A percentile compares a stretch with the other conserved stretches of the same genome.
phyloP scores from a whole-genome alignment of 1,140 invertebrate species.

The Mizuhopecten yessoensis region DNA sequence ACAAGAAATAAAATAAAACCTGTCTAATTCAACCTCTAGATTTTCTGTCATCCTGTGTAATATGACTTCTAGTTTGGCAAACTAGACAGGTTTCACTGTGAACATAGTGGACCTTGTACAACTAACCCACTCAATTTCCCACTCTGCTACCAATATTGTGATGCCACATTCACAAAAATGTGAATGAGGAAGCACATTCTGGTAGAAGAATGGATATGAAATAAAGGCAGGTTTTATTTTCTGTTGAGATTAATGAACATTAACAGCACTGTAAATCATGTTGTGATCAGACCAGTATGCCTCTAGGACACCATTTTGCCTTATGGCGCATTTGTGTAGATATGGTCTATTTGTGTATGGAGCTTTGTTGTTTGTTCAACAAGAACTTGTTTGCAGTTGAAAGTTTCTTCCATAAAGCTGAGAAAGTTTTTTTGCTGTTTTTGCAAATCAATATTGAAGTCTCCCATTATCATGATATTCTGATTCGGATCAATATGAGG shows the following conservation, averaged over 20 bases:
- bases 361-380: slow-evolving; percentile 41
- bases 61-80: too few relatives aligned
- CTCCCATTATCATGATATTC: slow-evolving; percentile 49
- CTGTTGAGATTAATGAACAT: neutral
- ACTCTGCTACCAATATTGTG: too few relatives aligned
- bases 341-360: slow-evolving; percentile 45
- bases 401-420: slow-evolving; percentile 47
- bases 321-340: slow-evolving; percentile 20
- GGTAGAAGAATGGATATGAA: too few relatives aligned
- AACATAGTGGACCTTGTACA: too few relatives aligned
- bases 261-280: slow-evolving; percentile 10
- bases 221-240: too few relatives aligned
- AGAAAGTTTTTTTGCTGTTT: slow-evolving; percentile 48
- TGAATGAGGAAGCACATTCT: too few relatives aligned
- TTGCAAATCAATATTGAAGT: slow-evolving; percentile 57
- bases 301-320: slow-evolving; percentile 32
- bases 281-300: slow-evolving; percentile 49
- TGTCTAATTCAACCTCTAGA: too few relatives aligned
- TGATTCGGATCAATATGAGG: slow-evolving; percentile 18
- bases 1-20: too few relatives aligned
- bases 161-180: too few relatives aligned
- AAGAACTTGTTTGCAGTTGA: slow-evolving; percentile 47
- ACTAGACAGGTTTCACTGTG: too few relatives aligned
- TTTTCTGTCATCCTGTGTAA: too few relatives aligned
- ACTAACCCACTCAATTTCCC: too few relatives aligned